phyloP scores from a whole-genome alignment of 2,797 vertebrate species.

The Microtus californicus region DNA sequence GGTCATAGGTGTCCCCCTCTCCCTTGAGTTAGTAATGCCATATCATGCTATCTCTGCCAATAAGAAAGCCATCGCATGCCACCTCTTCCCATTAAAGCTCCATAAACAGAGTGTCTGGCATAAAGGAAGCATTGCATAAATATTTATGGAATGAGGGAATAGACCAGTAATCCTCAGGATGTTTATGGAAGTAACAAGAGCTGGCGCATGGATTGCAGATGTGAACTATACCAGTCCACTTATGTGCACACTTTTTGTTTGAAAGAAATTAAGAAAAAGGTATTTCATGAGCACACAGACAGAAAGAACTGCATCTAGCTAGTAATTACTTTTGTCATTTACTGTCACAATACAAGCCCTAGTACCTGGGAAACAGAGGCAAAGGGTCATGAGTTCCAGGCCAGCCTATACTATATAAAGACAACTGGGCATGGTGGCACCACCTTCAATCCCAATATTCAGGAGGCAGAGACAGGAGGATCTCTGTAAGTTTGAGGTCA shows the following conservation, averaged over 20 bases:
- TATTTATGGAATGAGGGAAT: slow-evolving; percentile 15
- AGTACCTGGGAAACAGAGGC: neutral
- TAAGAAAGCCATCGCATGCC: neutral
- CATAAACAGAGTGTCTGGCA: slow-evolving; percentile 25
- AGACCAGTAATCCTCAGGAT: neutral
- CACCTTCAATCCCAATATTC: neutral
- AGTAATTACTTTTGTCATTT: neutral
- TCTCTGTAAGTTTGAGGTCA: neutral
- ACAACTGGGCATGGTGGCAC: neutral
- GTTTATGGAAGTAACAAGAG: slow-evolving; percentile 35
- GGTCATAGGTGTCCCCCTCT: neutral
- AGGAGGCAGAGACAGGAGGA: neutral
- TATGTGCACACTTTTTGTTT: neutral
- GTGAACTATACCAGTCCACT: neutral
- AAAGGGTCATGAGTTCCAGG: neutral
- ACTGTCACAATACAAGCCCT: neutral
- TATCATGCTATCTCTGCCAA: slow-evolving; percentile 8
- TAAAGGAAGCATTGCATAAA: slow-evolving; percentile 28
- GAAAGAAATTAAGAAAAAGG: neutral
- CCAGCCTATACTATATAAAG: neutral
- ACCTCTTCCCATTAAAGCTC: neutral
- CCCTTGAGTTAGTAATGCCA: neutral
- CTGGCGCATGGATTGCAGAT: neutral
- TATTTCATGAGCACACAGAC: neutral
- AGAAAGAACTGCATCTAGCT: neutral